Percentiles rank a stretch among this genome's conserved stretches.
Evolutionary conservation across 1,140 invertebrate species (phyloP).

Genomic region (Aphidius gifuensis): DNA sequence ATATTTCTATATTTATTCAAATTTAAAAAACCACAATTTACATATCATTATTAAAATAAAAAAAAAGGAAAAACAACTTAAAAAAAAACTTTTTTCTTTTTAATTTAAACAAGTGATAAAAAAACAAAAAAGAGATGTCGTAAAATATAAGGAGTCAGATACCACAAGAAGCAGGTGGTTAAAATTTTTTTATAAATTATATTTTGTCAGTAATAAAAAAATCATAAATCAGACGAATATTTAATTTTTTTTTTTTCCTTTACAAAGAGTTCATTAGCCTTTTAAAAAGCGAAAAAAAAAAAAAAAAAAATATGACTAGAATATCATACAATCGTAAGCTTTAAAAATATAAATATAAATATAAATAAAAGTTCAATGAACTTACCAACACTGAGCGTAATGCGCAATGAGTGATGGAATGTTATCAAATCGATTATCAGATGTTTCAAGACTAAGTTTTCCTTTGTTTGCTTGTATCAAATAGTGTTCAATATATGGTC

Average conservation of each 20-base stretch:
- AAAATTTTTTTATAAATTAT: too few relatives aligned
- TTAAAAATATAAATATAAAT: background rate
- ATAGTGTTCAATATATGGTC: constrained; percentile 93
- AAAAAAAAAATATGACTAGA: too few relatives aligned
- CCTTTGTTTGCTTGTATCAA: constrained; percentile 82
- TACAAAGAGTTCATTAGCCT: background rate
- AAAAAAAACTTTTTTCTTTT: background rate
- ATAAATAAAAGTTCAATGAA: constrained; percentile 19
- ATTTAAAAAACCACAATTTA: background rate
- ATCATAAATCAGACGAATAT: too few relatives aligned
- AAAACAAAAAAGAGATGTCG: too few relatives aligned
- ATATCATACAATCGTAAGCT: too few relatives aligned
- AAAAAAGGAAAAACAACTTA: background rate
- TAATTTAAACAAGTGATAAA: too few relatives aligned
- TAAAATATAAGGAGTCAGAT: too few relatives aligned
- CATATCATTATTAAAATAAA: too few relatives aligned
- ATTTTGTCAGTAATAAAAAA: too few relatives aligned
- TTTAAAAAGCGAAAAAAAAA: too few relatives aligned
- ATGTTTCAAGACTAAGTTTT: constrained; percentile 85
- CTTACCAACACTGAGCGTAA: constrained; percentile 88
- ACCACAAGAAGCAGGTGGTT: too few relatives aligned
- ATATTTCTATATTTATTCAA: background rate
- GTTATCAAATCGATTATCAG: constrained; percentile 86
- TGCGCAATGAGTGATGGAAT: constrained; percentile 89
- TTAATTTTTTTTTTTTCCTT: too few relatives aligned